Evolutionary conservation across 2,888 invertebrate species (phyloP).

Genomic region (Amblyjoppa fuscipennis): DNA sequence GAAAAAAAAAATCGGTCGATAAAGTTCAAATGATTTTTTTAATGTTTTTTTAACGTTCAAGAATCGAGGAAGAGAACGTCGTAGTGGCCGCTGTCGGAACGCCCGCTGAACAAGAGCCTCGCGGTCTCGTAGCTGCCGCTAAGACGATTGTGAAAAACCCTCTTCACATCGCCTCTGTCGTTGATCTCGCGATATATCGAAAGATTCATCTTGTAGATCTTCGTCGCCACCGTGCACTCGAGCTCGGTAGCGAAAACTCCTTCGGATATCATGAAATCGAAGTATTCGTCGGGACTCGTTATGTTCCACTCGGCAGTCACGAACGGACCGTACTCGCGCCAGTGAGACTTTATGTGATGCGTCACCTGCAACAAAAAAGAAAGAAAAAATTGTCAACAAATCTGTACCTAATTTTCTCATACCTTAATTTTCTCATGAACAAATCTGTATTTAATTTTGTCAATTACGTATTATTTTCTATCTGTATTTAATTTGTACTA

Average conservation of each 20-base stretch:
- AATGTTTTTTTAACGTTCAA: constrained; percentile 6
- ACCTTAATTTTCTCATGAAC: too few species aligned
- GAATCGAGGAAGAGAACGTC: constrained; percentile 76
- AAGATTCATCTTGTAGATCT: constrained; percentile 78
- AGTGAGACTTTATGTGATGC: constrained; percentile 77
- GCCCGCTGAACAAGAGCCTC: constrained; percentile 79
- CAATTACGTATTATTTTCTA: background rate
- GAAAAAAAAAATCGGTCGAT: too few species aligned
- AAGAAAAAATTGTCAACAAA: background rate
- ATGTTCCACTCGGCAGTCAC: constrained; percentile 82
- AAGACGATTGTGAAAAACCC: constrained; percentile 77
- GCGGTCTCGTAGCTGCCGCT: constrained; percentile 73
- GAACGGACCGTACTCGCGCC: constrained; percentile 79
- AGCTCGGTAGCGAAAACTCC: constrained; percentile 81
- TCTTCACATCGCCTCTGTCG: constrained; percentile 72
- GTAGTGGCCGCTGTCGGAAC: constrained; percentile 80
- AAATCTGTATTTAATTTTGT: background rate
- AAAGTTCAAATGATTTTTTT: background rate
- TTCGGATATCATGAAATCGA: constrained; percentile 77
- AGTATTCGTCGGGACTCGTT: constrained; percentile 74
- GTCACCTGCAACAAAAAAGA: constrained; percentile 75
- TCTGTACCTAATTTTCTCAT: too few species aligned
- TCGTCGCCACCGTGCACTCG: constrained; percentile 80
- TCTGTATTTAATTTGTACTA: background rate
- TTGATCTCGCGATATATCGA: constrained; percentile 79